Percentiles rank a stretch among this genome's conserved stretches.
Evolutionary conservation across 2,797 vertebrate genomes (phyloP).

Genomic region (Mus spretus): DNA sequence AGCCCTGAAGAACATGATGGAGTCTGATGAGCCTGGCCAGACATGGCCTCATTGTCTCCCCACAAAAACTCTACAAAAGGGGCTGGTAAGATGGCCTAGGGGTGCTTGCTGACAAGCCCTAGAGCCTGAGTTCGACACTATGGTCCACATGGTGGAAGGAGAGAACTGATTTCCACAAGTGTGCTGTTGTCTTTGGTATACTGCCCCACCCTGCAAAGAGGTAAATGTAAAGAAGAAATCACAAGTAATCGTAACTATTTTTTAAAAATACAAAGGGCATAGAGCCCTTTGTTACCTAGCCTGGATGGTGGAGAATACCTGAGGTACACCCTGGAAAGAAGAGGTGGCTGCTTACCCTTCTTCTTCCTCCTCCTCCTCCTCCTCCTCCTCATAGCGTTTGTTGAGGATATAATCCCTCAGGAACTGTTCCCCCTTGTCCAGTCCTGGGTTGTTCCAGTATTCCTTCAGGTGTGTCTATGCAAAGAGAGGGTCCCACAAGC

Average conservation of each 20-base stretch:
- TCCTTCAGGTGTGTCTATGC: conserved; percentile 92
- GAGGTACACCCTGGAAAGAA: neutral
- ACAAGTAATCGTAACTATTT: neutral
- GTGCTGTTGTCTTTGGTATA: no score
- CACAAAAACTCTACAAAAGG: neutral
- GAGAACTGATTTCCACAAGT: neutral
- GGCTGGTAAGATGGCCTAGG: neutral
- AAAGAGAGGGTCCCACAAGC: neutral
- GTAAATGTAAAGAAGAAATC: neutral
- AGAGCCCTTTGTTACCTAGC: neutral
- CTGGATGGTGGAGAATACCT: neutral
- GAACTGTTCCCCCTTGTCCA: conserved; percentile 94
- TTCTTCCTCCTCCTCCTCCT: neutral
- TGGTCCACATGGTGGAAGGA: neutral
- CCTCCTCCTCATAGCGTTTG: conserved; percentile 90
- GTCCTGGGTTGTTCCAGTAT: conserved; percentile 93
- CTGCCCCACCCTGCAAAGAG: neutral
- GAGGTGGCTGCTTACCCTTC: neutral
- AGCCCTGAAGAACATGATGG: conserved; percentile 84
- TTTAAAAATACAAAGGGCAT: neutral
- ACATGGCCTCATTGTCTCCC: neutral
- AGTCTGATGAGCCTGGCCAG: fast-evolving
- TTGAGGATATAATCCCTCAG: conserved; percentile 95
- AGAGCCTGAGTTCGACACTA: neutral
- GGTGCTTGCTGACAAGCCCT: neutral